Evolutionary conservation across 2,888 invertebrate species (phyloP).

Genomic region (Heliconius cydno): DNA sequence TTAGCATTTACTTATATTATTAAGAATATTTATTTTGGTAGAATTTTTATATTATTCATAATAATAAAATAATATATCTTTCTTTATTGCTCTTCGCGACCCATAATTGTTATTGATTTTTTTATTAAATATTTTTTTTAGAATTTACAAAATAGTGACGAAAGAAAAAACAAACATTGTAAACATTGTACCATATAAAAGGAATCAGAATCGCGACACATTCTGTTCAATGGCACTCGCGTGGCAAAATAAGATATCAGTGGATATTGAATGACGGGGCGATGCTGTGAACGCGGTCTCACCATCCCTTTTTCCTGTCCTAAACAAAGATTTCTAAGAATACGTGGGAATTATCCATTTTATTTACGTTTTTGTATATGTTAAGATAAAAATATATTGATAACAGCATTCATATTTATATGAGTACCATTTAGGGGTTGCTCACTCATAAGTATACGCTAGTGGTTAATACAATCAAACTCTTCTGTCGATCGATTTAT

Average conservation of each 20-base stretch:
- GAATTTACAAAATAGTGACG: background rate
- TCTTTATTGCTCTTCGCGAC: no score
- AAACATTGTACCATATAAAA: conserved; percentile 51
- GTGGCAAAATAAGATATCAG: conserved; percentile 80
- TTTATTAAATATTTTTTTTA: background rate
- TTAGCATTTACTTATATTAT: no score
- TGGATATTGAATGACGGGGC: conserved; percentile 78
- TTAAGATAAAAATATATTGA: background rate
- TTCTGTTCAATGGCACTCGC: conserved; percentile 68
- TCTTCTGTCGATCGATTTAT: no score
- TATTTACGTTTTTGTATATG: conserved; percentile 55
- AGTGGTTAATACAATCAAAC: no score
- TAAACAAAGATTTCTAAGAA: conserved; percentile 55
- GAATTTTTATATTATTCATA: no score
- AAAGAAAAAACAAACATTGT: background rate
- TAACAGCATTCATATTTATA: no score
- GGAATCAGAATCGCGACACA: conserved; percentile 65
- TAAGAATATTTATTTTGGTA: no score
- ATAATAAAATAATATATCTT: no score
- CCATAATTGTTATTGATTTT: no score
- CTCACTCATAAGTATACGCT: no score
- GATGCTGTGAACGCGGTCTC: conserved; percentile 63
- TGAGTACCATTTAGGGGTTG: no score
- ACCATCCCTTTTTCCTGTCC: conserved; percentile 52
- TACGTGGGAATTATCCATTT: conserved; percentile 56